Conservation (phyloP, 2,113 vertebrate genomes). For the Megaceryle torquata region DNA sequence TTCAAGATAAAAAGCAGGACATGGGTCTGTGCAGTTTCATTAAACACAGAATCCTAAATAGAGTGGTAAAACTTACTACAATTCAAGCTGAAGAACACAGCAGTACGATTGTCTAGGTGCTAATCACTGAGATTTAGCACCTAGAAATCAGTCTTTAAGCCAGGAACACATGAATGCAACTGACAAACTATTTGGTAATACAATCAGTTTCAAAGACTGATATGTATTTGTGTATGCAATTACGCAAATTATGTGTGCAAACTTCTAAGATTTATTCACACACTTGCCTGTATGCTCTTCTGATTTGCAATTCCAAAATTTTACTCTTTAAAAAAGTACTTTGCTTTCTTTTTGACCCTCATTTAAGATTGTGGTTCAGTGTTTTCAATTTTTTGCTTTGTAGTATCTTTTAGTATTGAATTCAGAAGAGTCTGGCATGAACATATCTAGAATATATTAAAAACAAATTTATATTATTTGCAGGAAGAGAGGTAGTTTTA, state of each 20-base stretch:
- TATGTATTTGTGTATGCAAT: neutral
- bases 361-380: neutral
- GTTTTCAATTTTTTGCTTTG: neutral
- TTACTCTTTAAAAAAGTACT: neutral
- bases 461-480: neutral
- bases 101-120: neutral
- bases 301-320: neutral
- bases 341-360: neutral
- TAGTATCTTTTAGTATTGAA: neutral
- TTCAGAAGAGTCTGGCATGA: rapidly evolving
- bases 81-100: neutral
- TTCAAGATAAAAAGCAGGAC: neutral
- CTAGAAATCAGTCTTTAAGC: neutral
- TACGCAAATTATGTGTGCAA: neutral
- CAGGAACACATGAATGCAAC: neutral
- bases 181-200: neutral
- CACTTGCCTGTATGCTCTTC: neutral
- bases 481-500: neutral
- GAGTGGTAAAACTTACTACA: neutral
- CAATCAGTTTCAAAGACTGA: neutral
- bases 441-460: neutral
- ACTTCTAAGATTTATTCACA: neutral
- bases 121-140: neutral
- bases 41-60: neutral
- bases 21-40: neutral